Base-by-base conservation (phyloP, 2,797 vertebrate species). In the Pangasius krempfi region DNA sequence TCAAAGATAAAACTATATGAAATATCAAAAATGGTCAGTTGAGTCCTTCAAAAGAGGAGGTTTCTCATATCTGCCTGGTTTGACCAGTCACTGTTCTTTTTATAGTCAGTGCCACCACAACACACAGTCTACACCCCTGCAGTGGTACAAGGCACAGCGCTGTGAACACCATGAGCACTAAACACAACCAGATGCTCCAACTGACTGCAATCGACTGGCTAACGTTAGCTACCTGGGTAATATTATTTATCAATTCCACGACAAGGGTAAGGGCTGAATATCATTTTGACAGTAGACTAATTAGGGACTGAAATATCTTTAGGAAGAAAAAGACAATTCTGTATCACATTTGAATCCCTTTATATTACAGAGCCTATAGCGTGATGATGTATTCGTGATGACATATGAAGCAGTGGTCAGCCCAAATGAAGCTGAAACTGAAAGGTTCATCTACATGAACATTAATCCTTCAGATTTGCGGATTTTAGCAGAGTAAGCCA, bases 71-170 rank as follows among this genome's bases (percentile, higher is more conserved):
- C 27, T 78, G 47, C 47, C 20, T 78, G 75, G 25, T 52, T 78
- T 78, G 5, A n/a, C 4, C 75, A 78, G 47, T 50, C 75, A n/a
- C 47, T 50, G 47, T 78, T 78, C 47, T 52, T 78, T 78, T 78
- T 52, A n/a, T 78, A 78, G 75, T n/a, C 27, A 7, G 27, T 52
- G 47, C 75, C 50, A 78, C 75, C 75, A 78, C 44, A 78, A 78
- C 50, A 76, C 73, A 78, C 70, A 73, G 68, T 72, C 68, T 72
- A 40, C 44, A 52, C 44, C 22, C 72, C 75, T 50, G 47, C 20
- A 47, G 72, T 47, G 37, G 40, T 25, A 44, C 9, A 47, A 75
- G 72, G 22, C 72, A 75, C 13, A 52, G 47, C 27, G 14, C 27
- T 16, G 47, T 50, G 44, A n/a, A 76, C 30, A 72, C 73, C 44